These are phyloP conservation scores for Myiopsitta monachus DNA, from an alignment of 2,113 vertebrate genomes.

Conservation along the genomic window DNA sequence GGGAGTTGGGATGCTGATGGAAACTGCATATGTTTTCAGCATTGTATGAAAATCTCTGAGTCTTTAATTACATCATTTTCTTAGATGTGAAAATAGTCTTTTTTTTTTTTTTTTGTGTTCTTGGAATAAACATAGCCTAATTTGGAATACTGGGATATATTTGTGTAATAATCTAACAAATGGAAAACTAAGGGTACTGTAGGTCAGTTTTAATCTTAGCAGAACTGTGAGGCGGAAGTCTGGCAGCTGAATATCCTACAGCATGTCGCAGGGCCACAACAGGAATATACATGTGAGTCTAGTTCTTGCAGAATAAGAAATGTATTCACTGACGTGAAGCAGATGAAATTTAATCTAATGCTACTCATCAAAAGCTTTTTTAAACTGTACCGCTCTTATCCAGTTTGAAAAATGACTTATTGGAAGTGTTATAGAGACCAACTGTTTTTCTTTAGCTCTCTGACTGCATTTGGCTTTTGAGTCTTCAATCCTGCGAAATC, in stretches of 20 bases:
- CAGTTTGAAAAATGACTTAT: background rate
- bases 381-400: background rate
- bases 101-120: background rate
- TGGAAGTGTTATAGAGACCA: background rate
- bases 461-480: background rate
- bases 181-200: slow-evolving; percentile 38
- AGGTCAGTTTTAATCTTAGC: background rate
- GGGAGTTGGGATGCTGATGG: background rate
- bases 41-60: background rate
- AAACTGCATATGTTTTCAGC: background rate
- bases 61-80: background rate
- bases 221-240: slow-evolving; percentile 2
- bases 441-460: background rate
- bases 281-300: background rate
- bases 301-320: background rate
- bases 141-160: background rate
- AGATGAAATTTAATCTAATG: background rate
- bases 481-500: background rate
- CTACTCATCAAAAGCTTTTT: background rate
- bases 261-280: background rate
- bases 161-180: background rate
- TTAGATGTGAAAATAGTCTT: background rate
- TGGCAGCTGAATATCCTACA: background rate
- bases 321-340: fast-evolving
- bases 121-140: background rate